These are phyloP conservation scores for Alentia gelatinosa DNA, from an alignment of 2,888 invertebrate species.

Conservation along the genomic window DNA sequence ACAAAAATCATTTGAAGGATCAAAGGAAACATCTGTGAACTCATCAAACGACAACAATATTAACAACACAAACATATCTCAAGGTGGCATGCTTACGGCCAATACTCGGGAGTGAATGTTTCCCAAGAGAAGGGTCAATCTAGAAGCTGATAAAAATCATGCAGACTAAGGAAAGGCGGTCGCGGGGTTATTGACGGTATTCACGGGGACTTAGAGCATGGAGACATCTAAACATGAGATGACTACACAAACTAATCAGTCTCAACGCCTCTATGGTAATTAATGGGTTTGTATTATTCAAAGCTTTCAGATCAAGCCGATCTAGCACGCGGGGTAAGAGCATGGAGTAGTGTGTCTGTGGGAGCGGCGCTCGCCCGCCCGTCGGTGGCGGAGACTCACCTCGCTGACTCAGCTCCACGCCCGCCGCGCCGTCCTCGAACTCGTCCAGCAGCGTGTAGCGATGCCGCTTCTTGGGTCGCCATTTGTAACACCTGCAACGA, in stretches of 20 bases:
- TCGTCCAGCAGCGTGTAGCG: constrained; percentile 78
- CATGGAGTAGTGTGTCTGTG: too few relatives aligned
- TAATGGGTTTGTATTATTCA: too few relatives aligned
- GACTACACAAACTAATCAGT: too few relatives aligned
- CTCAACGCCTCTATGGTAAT: too few relatives aligned
- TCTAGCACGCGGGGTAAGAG: too few relatives aligned
- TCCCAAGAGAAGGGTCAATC: neutral
- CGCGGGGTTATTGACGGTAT: too few relatives aligned
- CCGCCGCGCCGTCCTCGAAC: constrained; percentile 68
- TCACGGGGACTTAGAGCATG: too few relatives aligned
- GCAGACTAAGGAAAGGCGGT: too few relatives aligned
- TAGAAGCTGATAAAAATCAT: neutral
- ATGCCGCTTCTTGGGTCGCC: constrained; percentile 76
- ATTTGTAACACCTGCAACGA: constrained; percentile 68
- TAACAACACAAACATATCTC: neutral
- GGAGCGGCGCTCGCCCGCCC: too few relatives aligned
- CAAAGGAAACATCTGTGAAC: neutral
- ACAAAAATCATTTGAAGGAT: neutral
- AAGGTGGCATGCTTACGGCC: neutral
- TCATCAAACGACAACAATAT: neutral
- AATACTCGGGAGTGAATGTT: neutral
- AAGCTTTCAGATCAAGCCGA: too few relatives aligned
- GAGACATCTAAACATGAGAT: too few relatives aligned
- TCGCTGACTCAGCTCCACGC: constrained; percentile 70
- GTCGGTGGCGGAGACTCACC: too few relatives aligned